phyloP scores from a whole-genome alignment of 2,797 vertebrate species.

The Natrix natrix region DNA sequence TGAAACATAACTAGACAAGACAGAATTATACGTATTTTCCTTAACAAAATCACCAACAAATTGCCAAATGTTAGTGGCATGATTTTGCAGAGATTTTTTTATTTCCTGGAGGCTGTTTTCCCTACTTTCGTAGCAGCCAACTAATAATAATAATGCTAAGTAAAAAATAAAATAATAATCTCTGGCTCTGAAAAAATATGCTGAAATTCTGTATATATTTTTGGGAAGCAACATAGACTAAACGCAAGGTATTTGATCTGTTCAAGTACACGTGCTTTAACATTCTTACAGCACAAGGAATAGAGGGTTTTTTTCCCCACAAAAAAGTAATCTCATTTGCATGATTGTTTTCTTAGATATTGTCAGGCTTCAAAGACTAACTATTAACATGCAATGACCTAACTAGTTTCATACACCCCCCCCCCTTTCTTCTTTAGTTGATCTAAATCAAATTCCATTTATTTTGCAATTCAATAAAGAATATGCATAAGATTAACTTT shows the following conservation, averaged over 20 bases:
- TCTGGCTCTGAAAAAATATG: background rate
- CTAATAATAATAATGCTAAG: background rate
- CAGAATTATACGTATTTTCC: background rate
- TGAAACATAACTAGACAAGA: background rate
- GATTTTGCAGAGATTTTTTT: background rate
- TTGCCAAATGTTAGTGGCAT: background rate
- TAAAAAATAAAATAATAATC: background rate
- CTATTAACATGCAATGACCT: slow-evolving; percentile 13
- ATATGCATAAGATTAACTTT: slow-evolving; percentile 59
- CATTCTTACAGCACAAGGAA: slow-evolving; percentile 1
- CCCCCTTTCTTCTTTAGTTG: slow-evolving; percentile 14
- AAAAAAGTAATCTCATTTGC: slow-evolving; percentile 36
- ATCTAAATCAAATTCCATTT: slow-evolving; percentile 37
- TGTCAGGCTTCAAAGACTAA: slow-evolving; percentile 12
- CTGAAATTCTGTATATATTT: background rate
- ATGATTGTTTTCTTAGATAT: slow-evolving; percentile 4
- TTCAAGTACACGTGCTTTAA: background rate
- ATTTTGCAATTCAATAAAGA: slow-evolving; percentile 59
- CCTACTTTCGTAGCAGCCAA: background rate
- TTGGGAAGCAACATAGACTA: background rate
- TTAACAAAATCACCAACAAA: background rate
- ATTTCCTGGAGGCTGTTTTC: background rate
- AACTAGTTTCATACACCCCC: slow-evolving; percentile 7
- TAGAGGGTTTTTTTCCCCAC: background rate
- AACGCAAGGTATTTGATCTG: background rate